Percentiles rank a stretch among this genome's conserved stretches.
These are phyloP conservation scores for Pao palembangensis DNA, from an alignment of 2,113 vertebrate species.

Conservation along the genomic window DNA sequence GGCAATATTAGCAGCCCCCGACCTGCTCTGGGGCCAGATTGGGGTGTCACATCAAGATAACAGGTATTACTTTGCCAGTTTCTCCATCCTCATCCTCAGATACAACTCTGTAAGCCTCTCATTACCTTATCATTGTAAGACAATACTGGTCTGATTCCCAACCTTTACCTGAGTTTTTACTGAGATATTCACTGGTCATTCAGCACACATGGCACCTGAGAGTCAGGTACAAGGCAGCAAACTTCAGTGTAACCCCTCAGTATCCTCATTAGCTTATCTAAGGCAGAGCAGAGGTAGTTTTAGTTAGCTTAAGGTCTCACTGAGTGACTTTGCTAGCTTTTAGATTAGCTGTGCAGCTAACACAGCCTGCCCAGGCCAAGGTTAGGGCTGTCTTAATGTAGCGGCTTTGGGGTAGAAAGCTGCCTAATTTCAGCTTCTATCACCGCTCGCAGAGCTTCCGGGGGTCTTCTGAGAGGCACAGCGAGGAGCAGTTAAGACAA, in stretches of 20 bases:
- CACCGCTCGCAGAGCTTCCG: conserved; percentile 53
- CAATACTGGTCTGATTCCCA: conserved; percentile 56
- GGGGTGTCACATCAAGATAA: conserved; percentile 65
- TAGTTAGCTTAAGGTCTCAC: conserved; percentile 52
- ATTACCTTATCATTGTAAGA: conserved; percentile 68
- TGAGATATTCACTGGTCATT: conserved; percentile 59
- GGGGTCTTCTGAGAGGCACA: conserved; percentile 28
- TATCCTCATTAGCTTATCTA: conserved; percentile 69
- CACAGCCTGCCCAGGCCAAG: conserved; percentile 55
- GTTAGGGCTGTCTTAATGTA: conserved; percentile 68
- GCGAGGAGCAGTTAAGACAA: conserved; percentile 62
- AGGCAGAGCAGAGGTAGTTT: conserved; percentile 50
- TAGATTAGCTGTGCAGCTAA: conserved; percentile 62
- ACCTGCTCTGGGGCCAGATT: conserved; percentile 48
- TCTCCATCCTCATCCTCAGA: conserved; percentile 48
- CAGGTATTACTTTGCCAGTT: conserved; percentile 53
- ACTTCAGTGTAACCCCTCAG: conserved; percentile 50
- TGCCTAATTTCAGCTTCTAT: conserved; percentile 72
- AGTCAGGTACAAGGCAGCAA: conserved; percentile 34
- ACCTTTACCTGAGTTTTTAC: conserved; percentile 41
- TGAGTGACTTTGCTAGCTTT: conserved; percentile 67
- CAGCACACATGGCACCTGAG: conserved; percentile 35
- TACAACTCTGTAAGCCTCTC: conserved; percentile 64
- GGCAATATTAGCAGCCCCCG: conserved; percentile 57
- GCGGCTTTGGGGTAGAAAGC: conserved; percentile 66